A percentile compares a stretch with the other conserved stretches of the same genome.
These are phyloP conservation scores for Daboia siamensis DNA, from an alignment of 2,113 vertebrate species.

Conservation along the genomic window DNA sequence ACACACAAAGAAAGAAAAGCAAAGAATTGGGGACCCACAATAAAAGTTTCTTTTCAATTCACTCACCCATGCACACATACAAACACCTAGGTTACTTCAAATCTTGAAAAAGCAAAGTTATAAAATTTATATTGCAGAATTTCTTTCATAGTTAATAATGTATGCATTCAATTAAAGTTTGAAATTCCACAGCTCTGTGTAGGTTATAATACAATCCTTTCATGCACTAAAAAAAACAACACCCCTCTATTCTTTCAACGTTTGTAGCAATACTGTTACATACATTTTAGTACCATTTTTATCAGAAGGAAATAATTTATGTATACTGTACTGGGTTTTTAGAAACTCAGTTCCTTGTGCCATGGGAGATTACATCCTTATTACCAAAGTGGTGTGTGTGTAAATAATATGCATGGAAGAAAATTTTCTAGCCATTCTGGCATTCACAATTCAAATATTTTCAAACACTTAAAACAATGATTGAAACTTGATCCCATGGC, in stretches of 20 bases:
- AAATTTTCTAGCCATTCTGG: not conserved
- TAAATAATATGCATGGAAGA: not conserved
- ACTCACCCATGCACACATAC: too few species aligned
- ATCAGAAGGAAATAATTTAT: not conserved
- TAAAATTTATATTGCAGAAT: not conserved
- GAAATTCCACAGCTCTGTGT: not conserved
- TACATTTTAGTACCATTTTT: not conserved
- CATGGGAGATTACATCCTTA: not conserved
- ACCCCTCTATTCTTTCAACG: not conserved
- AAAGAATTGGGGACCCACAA: not conserved
- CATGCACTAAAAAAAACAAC: not conserved
- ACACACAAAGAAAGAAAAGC: not conserved
- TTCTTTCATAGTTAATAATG: not conserved
- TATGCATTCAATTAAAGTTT: not conserved
- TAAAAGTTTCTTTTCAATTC: not conserved
- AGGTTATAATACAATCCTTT: not conserved
- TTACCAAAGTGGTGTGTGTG: not conserved
- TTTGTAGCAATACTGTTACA: not conserved
- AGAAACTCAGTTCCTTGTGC: not conserved
- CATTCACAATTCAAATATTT: constrained; percentile 33
- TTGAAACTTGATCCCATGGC: constrained; percentile 52
- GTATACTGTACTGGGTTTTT: not conserved
- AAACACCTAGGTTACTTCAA: not conserved
- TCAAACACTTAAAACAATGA: constrained; percentile 32
- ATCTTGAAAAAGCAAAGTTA: not conserved